These are phyloP conservation scores for Pseudolycoriella hygida DNA, from an alignment of 2,888 invertebrate species.

Conservation along the genomic window DNA sequence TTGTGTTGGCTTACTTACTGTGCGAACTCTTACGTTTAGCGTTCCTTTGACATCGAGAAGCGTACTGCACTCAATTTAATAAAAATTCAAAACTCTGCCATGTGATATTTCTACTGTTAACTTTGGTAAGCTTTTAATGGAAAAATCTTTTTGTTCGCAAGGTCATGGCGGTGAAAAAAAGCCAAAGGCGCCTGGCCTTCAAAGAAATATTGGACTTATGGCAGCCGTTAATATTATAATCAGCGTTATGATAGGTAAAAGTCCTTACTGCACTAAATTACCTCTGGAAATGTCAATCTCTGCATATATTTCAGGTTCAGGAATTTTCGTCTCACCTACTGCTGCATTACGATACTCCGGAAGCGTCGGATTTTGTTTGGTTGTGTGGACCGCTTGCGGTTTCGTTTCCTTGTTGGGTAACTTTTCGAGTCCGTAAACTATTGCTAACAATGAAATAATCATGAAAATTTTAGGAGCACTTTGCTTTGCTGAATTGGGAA, in stretches of 20 bases:
- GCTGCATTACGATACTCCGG: slow-evolving; percentile 58
- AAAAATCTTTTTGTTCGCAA: no score
- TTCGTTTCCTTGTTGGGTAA: slow-evolving; percentile 54
- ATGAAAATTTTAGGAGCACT: slow-evolving; percentile 40
- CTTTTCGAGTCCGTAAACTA: not conserved
- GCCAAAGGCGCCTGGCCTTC: slow-evolving; percentile 38
- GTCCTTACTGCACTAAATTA: no score
- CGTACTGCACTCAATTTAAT: no score
- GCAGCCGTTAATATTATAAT: slow-evolving; percentile 69
- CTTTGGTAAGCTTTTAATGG: no score
- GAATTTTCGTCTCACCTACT: slow-evolving; percentile 71
- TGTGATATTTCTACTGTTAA: no score
- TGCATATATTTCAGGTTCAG: slow-evolving; percentile 42
- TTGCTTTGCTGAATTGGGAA: slow-evolving; percentile 65
- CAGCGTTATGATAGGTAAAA: slow-evolving; percentile 64
- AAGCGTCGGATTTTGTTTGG: slow-evolving; percentile 59
- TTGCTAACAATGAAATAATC: slow-evolving; percentile 1
- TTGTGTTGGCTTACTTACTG: no score
- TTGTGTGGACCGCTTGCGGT: slow-evolving; percentile 66
- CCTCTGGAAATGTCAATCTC: no score
- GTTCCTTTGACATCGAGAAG: no score
- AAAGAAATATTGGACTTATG: slow-evolving; percentile 58
- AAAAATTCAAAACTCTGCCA: no score
- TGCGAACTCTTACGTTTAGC: no score
- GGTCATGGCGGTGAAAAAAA: no score